These are phyloP conservation scores for Sisyra nigra DNA, from an alignment of 2,888 invertebrate genomes.

Conservation along the genomic window DNA sequence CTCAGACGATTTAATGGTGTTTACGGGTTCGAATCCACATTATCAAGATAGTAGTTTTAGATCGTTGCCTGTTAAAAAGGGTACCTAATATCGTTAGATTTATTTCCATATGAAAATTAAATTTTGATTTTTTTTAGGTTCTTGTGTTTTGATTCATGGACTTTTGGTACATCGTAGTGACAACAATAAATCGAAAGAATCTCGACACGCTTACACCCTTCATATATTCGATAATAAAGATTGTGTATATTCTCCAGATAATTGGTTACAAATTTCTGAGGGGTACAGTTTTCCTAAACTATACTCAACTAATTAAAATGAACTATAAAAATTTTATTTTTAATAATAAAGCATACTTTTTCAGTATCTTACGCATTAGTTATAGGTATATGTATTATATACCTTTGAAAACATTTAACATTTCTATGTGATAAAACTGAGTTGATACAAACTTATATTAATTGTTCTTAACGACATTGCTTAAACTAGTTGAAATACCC, in stretches of 20 bases:
- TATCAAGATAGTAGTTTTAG: constrained; percentile 62
- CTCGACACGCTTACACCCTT: constrained; percentile 92
- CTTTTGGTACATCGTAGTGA: constrained; percentile 88
- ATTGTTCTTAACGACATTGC: too few relatives aligned
- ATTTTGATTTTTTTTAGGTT: constrained; percentile 37
- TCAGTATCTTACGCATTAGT: too few relatives aligned
- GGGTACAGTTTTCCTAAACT: constrained; percentile 52
- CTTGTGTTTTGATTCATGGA: constrained; percentile 80
- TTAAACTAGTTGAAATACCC: too few relatives aligned
- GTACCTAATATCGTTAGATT: constrained; percentile 30
- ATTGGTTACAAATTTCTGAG: constrained; percentile 72
- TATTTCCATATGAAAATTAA: too few relatives aligned
- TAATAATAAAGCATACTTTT: too few relatives aligned
- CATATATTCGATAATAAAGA: constrained; percentile 72
- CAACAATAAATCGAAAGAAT: constrained; percentile 60
- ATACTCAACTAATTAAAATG: constrained; percentile 33
- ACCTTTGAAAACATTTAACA: too few relatives aligned
- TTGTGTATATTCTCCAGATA: constrained; percentile 59
- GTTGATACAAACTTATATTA: too few relatives aligned
- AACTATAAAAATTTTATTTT: neutral
- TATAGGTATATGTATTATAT: too few relatives aligned
- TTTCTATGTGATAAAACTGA: too few relatives aligned
- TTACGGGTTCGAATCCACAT: constrained; percentile 46
- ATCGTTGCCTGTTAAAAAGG: constrained; percentile 69
- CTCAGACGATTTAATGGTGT: constrained; percentile 43